These are phyloP conservation scores for Melanotaenia parkinsoni DNA, from an alignment of 2,797 vertebrate genomes.

Conservation along the genomic window DNA sequence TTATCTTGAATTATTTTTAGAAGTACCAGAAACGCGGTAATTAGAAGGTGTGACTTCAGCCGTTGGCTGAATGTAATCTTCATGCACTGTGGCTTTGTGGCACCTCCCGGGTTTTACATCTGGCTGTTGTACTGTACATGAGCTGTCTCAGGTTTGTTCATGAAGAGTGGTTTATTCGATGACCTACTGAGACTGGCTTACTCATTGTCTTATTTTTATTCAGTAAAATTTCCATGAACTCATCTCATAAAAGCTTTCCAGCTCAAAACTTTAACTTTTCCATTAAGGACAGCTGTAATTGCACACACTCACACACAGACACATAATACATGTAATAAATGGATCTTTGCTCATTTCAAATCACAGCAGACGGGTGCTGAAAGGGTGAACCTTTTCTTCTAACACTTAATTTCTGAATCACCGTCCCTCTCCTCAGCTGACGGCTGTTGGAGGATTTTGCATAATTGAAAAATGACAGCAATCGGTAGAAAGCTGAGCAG, in stretches of 20 bases:
- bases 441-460: conserved; percentile 53
- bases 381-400: conserved; percentile 47
- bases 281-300: conserved; percentile 29
- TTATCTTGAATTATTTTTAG: no score
- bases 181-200: no score
- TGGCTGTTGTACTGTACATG: no score
- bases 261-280: conserved; percentile 37
- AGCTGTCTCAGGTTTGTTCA: no score
- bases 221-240: background rate
- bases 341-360: conserved; percentile 28
- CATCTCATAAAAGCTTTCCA: conserved; percentile 14
- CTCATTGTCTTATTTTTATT: background rate
- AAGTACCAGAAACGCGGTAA: no score
- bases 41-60: no score
- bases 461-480: conserved; percentile 69
- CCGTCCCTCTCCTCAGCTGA: conserved; percentile 42
- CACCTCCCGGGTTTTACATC: no score
- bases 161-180: no score
- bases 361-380: conserved; percentile 22
- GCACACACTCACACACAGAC: background rate
- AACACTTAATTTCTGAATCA: conserved; percentile 39
- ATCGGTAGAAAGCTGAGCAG: conserved; percentile 51
- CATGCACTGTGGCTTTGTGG: no score
- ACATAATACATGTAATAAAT: background rate
- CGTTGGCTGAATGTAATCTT: no score